These are phyloP conservation scores for Oceanites oceanicus DNA, from an alignment of 2,113 vertebrate species.

Conservation along the genomic window DNA sequence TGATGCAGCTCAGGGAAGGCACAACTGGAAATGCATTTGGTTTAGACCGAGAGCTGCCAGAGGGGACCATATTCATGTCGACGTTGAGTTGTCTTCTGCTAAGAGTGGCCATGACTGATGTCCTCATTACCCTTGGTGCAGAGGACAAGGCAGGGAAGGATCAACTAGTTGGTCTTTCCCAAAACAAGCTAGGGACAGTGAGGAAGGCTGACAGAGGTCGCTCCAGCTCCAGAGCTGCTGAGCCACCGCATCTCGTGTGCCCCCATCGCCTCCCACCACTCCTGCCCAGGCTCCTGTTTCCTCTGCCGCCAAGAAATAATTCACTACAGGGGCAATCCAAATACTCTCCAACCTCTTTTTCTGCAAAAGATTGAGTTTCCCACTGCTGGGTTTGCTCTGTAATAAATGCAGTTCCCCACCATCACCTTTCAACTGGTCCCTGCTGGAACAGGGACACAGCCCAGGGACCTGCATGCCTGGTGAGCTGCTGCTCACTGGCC, in stretches of 20 bases:
- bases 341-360: neutral
- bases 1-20: neutral
- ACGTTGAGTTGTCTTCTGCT: neutral
- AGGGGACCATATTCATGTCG: neutral
- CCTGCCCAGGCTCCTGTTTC: neutral
- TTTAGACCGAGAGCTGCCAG: neutral
- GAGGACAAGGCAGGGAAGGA: neutral
- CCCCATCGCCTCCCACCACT: rapidly evolving
- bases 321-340: neutral
- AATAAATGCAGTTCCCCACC: neutral
- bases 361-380: neutral
- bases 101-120: neutral
- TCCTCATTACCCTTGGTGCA: neutral
- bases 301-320: neutral
- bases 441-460: rapidly evolving
- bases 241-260: rapidly evolving
- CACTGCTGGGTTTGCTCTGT: neutral
- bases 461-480: neutral
- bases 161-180: neutral
- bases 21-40: rapidly evolving
- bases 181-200: neutral
- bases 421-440: neutral
- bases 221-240: neutral
- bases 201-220: neutral
- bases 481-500: neutral